phyloP scores from a whole-genome alignment of 2,113 vertebrate species.

The Prionailurus viverrinus region DNA sequence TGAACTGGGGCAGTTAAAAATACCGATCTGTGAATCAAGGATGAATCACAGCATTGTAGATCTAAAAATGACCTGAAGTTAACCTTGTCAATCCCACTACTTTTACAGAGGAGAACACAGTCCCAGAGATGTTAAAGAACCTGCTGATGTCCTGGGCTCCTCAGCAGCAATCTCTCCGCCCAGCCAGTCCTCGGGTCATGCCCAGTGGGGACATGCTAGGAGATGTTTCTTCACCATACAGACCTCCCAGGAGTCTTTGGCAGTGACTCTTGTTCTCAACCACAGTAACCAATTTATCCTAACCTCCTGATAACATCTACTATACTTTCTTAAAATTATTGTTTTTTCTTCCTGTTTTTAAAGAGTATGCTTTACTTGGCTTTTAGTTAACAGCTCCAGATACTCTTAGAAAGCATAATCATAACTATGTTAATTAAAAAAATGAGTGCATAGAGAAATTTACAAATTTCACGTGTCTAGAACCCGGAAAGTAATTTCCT shows the following conservation, averaged over 20 bases:
- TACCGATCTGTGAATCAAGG: neutral
- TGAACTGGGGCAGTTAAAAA: conserved; percentile 10
- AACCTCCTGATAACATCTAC: neutral
- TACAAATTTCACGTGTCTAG: neutral
- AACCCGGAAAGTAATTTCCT: neutral
- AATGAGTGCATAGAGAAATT: neutral
- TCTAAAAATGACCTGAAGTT: conserved; percentile 4
- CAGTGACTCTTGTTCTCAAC: neutral
- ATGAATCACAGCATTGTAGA: neutral
- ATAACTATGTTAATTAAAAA: neutral
- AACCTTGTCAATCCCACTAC: neutral
- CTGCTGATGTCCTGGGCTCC: neutral
- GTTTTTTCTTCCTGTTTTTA: neutral
- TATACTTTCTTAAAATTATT: neutral
- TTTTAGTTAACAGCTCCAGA: neutral
- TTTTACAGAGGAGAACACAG: neutral
- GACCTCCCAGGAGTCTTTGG: neutral
- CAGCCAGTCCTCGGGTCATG: neutral
- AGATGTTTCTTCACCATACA: neutral
- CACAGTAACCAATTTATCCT: neutral
- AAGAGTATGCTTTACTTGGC: neutral
- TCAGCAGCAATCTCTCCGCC: neutral
- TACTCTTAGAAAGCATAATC: neutral
- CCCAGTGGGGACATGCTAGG: neutral
- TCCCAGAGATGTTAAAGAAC: neutral